Percentiles rank a stretch among this genome's conserved stretches.
These are phyloP conservation scores for Anthrax anthrax DNA, from an alignment of 2,888 invertebrate genomes.

Conservation along the genomic window DNA sequence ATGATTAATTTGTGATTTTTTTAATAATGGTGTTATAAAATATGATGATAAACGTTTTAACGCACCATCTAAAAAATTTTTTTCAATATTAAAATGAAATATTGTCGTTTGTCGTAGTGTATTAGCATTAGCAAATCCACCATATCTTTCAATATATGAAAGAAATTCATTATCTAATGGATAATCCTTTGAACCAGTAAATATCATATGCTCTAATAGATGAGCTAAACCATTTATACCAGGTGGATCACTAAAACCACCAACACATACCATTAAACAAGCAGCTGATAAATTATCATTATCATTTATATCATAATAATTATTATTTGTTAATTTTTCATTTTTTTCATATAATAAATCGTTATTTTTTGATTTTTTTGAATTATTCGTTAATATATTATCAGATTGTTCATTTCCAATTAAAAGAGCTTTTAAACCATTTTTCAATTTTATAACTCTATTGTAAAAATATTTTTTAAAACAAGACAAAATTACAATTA, in stretches of 20 bases:
- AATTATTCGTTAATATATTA: too few species aligned
- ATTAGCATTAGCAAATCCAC: constrained; percentile 68
- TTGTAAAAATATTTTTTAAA: too few species aligned
- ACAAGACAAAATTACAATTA: too few species aligned
- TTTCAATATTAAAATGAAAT: constrained; percentile 70
- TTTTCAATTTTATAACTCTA: neutral
- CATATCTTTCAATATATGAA: constrained; percentile 57
- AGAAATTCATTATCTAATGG: constrained; percentile 69
- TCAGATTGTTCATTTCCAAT: neutral
- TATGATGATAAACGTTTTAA: constrained; percentile 72
- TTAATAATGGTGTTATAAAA: constrained; percentile 68
- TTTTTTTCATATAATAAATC: neutral
- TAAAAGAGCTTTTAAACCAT: neutral
- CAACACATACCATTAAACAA: constrained; percentile 52
- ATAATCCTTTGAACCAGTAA: constrained; percentile 77
- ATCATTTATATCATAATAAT: too few species aligned
- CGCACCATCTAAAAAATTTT: constrained; percentile 51
- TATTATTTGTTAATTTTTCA: neutral
- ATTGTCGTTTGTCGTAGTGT: constrained; percentile 71
- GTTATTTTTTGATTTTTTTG: neutral
- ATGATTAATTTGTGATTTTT: constrained; percentile 58
- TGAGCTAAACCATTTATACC: constrained; percentile 63
- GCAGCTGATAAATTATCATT: constrained; percentile 43
- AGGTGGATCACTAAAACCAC: constrained; percentile 56
- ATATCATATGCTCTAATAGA: constrained; percentile 73